These are phyloP conservation scores for Dolichoris vasculosae DNA, from an alignment of 1,140 invertebrate species.

Conservation along the genomic window DNA sequence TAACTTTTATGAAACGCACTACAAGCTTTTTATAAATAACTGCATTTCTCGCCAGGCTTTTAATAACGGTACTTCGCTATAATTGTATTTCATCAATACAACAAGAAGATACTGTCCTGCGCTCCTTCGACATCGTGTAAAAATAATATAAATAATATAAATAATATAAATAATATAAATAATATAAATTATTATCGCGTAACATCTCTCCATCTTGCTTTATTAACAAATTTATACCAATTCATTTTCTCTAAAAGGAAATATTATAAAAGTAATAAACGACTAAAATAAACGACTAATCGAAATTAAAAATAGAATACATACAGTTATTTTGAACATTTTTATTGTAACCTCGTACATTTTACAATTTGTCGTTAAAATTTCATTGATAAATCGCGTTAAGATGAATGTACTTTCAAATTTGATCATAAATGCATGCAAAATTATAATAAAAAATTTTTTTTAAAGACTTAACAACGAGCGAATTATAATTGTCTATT, in stretches of 20 bases:
- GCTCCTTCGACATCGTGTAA: not conserved
- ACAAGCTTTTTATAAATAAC: conserved; percentile 22
- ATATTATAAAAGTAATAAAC: no score
- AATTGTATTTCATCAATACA: conserved; percentile 17
- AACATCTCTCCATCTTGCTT: not conserved
- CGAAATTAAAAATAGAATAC: no score
- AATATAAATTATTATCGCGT: not conserved
- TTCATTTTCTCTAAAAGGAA: not conserved
- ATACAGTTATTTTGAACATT: no score
- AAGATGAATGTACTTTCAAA: not conserved
- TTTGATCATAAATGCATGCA: not conserved
- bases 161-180: no score
- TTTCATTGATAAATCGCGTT: no score
- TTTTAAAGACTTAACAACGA: no score
- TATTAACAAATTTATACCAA: not conserved
- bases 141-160: conserved; percentile 5
- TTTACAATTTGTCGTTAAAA: no score
- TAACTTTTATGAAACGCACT: conserved; percentile 7
- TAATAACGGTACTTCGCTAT: conserved; percentile 18
- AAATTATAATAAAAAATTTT: no score
- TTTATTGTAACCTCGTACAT: no score
- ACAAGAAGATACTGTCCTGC: not conserved
- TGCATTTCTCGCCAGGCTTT: conserved; percentile 3
- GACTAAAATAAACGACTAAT: no score
- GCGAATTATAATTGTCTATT: no score